A percentile compares a stretch with the other conserved stretches of the same genome.
Conservation (phyloP, 2,797 vertebrate genomes). For the Mus minutoides region DNA sequence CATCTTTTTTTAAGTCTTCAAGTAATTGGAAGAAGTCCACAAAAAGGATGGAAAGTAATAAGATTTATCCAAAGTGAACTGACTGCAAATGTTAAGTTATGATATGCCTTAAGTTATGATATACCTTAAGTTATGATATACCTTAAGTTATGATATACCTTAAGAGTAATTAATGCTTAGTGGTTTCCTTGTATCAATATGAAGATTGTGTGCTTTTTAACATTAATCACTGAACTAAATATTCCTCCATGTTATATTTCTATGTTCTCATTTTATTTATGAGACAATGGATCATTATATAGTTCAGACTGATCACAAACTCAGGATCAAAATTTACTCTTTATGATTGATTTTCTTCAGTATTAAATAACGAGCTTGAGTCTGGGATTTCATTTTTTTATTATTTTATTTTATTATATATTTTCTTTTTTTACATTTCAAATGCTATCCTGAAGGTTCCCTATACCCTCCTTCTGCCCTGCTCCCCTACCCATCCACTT, state of each 20-base stretch:
- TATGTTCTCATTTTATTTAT: background rate
- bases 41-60: background rate
- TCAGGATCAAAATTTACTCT: background rate
- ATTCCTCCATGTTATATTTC: background rate
- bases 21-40: no score
- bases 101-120: no score
- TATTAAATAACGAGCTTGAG: background rate
- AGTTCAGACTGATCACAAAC: background rate
- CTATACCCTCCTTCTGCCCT: no score
- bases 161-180: background rate
- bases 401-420: no score
- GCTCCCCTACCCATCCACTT: no score
- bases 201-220: background rate
- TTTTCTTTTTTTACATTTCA: no score
- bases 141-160: background rate
- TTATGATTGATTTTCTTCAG: background rate
- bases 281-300: background rate
- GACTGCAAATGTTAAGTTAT: background rate
- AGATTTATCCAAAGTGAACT: background rate
- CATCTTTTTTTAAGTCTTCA: background rate
- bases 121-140: no score
- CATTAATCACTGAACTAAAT: no score
- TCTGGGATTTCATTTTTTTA: background rate
- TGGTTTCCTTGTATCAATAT: background rate
- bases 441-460: no score